Conservation (phyloP, 2,888 invertebrate species). For the Drosophila niveifrons region DNA sequence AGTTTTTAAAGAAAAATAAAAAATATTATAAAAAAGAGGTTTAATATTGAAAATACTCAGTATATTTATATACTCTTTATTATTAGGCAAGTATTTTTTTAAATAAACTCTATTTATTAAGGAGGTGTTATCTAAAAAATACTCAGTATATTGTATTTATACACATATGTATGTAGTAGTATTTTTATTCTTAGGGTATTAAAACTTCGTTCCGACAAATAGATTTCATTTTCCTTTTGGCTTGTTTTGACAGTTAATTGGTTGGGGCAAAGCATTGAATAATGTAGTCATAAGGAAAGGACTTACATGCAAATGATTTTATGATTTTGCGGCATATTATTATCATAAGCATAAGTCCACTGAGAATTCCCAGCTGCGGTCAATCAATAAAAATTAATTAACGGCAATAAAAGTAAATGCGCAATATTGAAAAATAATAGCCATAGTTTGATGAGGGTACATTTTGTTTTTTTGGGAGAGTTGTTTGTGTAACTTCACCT, state of each 20-base stretch:
- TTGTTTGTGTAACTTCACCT: constrained; percentile 28
- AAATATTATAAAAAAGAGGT: too few relatives aligned
- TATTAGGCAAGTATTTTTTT: too few relatives aligned
- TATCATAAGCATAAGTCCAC: constrained; percentile 26
- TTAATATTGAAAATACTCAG: too few relatives aligned
- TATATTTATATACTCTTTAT: too few relatives aligned
- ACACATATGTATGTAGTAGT: too few relatives aligned
- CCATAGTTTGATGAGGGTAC: constrained; percentile 8
- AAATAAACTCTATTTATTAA: too few relatives aligned
- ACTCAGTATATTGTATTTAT: too few relatives aligned
- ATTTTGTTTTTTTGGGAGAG: background rate
- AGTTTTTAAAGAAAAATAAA: too few relatives aligned
- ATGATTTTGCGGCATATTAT: constrained; percentile 32
- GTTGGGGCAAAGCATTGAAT: constrained; percentile 39
- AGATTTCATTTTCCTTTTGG: background rate
- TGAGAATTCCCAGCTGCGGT: constrained; percentile 53
- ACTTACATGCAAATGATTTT: constrained; percentile 60
- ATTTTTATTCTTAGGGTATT: constrained; percentile 8
- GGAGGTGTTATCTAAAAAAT: too few relatives aligned
- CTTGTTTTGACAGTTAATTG: constrained; percentile 65
- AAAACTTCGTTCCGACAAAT: background rate
- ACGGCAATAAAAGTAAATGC: background rate
- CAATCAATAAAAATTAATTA: constrained; percentile 7
- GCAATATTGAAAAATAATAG: constrained; percentile 6
- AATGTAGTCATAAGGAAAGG: constrained; percentile 14